Base-by-base conservation (phyloP, 2,797 vertebrate genomes). In the Rhynchonycteris naso region DNA sequence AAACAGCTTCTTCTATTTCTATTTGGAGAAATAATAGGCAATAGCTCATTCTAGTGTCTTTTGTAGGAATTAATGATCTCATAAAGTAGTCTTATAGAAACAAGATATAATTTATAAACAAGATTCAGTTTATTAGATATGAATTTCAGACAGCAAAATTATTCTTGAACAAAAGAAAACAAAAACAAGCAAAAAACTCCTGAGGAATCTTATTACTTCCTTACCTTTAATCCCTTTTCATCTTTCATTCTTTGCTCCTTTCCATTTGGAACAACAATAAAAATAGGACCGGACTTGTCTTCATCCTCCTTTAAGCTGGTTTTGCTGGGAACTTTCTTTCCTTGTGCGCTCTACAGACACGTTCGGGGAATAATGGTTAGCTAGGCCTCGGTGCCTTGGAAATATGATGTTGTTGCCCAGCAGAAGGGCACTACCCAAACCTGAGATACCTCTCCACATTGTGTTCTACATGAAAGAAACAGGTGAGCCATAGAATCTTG, bases 171-270 rank as follows among this genome's bases (percentile, higher is more conserved):
- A 76, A 93, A 88, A 84, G 9, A 79, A 59, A 86, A 88, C 22
- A 82, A 85, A 65, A 58, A 72, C 69, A 74, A 38, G 56, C 35
- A 68, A 95, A 92, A 90, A 76, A n/a, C 13, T 80, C 59, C n/a
- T 43, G 15, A 83, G 47, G 18, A 80, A 35, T 82, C 30, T 82
- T 90, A 87, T n/a, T 7, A 4, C 18, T 87, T 96, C 85, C 97
- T 98, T 94, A 99, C 99, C 99, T 99, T 99, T 65, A 99, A 98
- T 43, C 98, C 98, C 96, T 99, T 99, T 97, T 99, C 99, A 93
- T 99, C 99, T 98, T 99, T 99, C 97, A 99, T 98, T 76, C 99
- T 98, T 98, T 99, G 99, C 24, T 99, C 99, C 97, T 99, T 99
- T 75, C 99, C 99, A 71, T 99, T 99, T 79, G 99, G 99, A 88